Conservation (phyloP, 2,113 vertebrate genomes). For the Bucco capensis region DNA sequence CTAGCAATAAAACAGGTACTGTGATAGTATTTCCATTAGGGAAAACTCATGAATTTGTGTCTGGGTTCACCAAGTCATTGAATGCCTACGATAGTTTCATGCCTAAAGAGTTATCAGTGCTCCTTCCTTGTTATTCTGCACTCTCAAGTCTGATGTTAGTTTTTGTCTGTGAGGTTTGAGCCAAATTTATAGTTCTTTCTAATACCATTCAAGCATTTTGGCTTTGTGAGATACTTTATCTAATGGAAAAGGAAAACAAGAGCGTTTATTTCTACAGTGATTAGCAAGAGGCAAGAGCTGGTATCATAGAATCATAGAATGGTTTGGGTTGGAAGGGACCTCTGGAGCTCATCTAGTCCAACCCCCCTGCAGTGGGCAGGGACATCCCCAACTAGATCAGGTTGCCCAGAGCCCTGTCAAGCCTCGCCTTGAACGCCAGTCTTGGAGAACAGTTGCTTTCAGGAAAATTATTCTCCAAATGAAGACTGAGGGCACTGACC, state of each 20-base stretch:
- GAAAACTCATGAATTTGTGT: fast-evolving
- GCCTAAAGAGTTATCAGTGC: not conserved
- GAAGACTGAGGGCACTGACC: not conserved
- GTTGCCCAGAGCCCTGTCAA: no score
- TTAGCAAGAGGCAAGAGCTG: not conserved
- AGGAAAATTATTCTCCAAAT: conserved; percentile 10
- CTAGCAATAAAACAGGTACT: not conserved
- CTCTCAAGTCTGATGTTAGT: not conserved
- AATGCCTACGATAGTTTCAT: not conserved
- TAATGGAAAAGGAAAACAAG: conserved; percentile 16
- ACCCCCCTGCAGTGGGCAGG: no score
- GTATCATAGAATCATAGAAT: no score
- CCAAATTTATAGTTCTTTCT: not conserved
- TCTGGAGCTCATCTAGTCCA: no score
- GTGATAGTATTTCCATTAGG: not conserved
- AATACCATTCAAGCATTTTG: not conserved
- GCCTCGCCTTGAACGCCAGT: no score
- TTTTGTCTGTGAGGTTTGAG: not conserved
- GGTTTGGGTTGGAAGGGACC: no score
- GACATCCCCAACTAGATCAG: no score
- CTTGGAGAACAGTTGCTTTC: conserved; percentile 7
- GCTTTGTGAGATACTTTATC: not conserved
- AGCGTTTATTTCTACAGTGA: not conserved
- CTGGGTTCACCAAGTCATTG: fast-evolving
- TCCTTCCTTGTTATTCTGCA: not conserved